These are phyloP conservation scores for Bombus affinis DNA, from an alignment of 1,140 invertebrate species.

Conservation along the genomic window DNA sequence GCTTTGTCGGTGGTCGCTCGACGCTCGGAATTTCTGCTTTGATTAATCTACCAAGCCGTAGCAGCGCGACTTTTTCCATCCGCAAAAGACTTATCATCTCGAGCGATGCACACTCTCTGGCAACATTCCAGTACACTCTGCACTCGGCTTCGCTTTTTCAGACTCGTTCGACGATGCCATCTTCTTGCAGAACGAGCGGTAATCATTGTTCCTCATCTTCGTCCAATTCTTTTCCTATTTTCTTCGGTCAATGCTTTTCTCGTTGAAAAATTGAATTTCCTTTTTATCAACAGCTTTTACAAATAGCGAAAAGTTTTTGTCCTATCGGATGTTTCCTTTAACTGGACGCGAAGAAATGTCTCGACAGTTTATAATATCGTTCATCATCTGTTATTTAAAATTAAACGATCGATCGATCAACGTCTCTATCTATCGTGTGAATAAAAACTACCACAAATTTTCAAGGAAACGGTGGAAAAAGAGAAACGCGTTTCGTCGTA, in stretches of 20 bases:
- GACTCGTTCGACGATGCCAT: slow-evolving; percentile 11
- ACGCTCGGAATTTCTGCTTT: slow-evolving; percentile 84
- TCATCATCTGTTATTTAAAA: too few relatives aligned
- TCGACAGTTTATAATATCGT: too few relatives aligned
- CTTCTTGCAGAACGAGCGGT: background rate
- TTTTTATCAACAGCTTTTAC: too few relatives aligned
- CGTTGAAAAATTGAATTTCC: too few relatives aligned
- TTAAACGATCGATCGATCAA: too few relatives aligned
- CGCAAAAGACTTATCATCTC: slow-evolving; percentile 49
- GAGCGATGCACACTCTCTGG: slow-evolving; percentile 60
- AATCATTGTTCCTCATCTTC: background rate
- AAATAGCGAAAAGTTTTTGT: too few relatives aligned
- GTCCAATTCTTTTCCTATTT: background rate
- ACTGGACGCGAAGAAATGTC: too few relatives aligned
- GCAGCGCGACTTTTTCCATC: slow-evolving; percentile 43
- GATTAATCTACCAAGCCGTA: slow-evolving; percentile 80
- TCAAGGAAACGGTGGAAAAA: too few relatives aligned
- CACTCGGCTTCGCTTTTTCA: slow-evolving; percentile 44
- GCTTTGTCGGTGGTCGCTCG: slow-evolving; percentile 83
- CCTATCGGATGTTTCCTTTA: too few relatives aligned
- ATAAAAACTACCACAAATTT: too few relatives aligned
- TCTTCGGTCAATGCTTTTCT: background rate
- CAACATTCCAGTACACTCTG: slow-evolving; percentile 55
- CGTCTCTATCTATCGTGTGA: rapidly evolving
- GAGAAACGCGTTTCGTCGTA: too few relatives aligned